These are phyloP conservation scores for Drosophila testacea DNA, from an alignment of 2,888 invertebrate genomes.

Conservation along the genomic window DNA sequence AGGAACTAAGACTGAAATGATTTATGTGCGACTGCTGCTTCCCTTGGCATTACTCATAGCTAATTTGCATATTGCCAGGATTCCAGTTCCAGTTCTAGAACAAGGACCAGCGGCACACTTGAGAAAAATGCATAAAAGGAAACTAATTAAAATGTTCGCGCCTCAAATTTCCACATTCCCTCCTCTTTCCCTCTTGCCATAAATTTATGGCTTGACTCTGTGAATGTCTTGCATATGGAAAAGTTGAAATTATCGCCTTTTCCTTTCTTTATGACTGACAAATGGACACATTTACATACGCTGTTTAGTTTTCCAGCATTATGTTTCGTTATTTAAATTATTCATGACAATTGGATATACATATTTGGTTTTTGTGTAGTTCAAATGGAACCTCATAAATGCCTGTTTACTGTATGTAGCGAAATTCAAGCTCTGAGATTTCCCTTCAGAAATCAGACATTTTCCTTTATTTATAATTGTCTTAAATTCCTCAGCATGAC, in stretches of 20 bases:
- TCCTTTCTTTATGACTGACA: conserved; percentile 60
- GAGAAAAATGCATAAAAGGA: conserved; percentile 70
- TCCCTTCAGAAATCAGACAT: not conserved
- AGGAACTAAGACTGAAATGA: conserved; percentile 53
- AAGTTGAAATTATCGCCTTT: conserved; percentile 33
- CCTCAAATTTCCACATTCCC: conserved; percentile 71
- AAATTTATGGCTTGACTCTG: conserved; percentile 57
- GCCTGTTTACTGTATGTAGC: not conserved
- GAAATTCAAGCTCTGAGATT: not conserved
- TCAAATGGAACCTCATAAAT: conserved; percentile 20
- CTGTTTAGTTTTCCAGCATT: conserved; percentile 26
- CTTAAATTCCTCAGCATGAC: too few species aligned
- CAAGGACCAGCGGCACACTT: conserved; percentile 54
- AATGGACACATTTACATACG: conserved; percentile 72
- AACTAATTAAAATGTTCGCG: conserved; percentile 84
- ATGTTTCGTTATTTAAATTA: conserved; percentile 50
- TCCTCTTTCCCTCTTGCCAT: conserved; percentile 20
- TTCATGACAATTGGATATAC: conserved; percentile 54
- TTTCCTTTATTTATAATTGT: too few species aligned
- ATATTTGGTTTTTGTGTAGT: conserved; percentile 5
- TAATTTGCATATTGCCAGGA: conserved; percentile 71
- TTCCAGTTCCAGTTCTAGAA: conserved; percentile 10
- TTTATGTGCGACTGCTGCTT: conserved; percentile 59
- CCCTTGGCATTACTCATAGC: conserved; percentile 50
- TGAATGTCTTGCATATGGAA: conserved; percentile 74